A percentile compares a stretch with the other conserved stretches of the same genome.
These are phyloP conservation scores for Momotus momota DNA, from an alignment of 2,797 vertebrate species.

Conservation along the genomic window DNA sequence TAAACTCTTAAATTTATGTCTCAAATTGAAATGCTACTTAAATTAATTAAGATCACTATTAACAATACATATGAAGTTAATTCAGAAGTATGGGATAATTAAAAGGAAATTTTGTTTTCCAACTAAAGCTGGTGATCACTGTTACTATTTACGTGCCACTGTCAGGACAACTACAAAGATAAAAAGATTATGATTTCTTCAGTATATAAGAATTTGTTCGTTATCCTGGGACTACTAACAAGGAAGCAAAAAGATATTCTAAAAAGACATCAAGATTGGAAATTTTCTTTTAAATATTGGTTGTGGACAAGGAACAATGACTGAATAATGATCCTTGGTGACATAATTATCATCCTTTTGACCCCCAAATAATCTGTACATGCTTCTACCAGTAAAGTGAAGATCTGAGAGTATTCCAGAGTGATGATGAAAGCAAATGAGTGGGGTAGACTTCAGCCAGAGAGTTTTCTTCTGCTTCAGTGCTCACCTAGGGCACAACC, in stretches of 20 bases:
- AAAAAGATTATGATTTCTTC: not conserved
- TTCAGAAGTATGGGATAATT: constrained; percentile 41
- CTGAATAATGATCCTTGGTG: not conserved
- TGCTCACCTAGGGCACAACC: not conserved
- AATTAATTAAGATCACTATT: constrained; percentile 30
- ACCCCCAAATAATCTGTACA: not conserved
- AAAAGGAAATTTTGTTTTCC: constrained; percentile 43
- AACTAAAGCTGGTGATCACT: constrained; percentile 16
- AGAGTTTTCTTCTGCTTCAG: not conserved
- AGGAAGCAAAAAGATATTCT: not conserved
- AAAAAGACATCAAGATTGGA: not conserved
- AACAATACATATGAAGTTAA: constrained; percentile 42
- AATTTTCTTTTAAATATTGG: not conserved
- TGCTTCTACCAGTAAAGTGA: not conserved
- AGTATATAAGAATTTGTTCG: constrained; percentile 6
- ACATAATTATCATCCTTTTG: not conserved
- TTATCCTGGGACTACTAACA: not conserved
- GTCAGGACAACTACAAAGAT: not conserved
- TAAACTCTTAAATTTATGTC: constrained; percentile 3
- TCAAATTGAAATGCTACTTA: constrained; percentile 22
- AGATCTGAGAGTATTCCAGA: not conserved
- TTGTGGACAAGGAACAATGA: not conserved
- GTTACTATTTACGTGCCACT: not conserved
- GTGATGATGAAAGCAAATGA: not conserved
- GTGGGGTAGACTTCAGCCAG: not conserved